Percentiles rank a stretch among this genome's conserved stretches.
phyloP scores from a whole-genome alignment of 2,113 vertebrate genomes.

The Delphinus delphis region DNA sequence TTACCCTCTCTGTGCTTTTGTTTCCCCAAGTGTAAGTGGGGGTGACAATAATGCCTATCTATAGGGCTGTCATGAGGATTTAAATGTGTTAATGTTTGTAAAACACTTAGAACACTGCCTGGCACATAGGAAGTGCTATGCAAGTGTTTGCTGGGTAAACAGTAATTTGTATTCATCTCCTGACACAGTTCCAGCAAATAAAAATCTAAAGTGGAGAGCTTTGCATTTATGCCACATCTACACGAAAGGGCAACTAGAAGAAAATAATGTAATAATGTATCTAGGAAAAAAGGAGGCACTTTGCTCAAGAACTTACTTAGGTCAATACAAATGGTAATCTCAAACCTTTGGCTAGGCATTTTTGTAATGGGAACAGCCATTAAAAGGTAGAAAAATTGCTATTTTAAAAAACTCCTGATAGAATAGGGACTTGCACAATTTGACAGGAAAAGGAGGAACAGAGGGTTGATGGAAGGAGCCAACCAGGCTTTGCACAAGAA shows the following conservation, averaged over 20 bases:
- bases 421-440: neutral
- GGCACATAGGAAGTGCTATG: constrained; percentile 44
- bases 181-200: constrained; percentile 51
- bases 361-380: neutral
- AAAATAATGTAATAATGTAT: constrained; percentile 50
- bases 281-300: neutral
- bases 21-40: neutral
- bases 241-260: constrained; percentile 35
- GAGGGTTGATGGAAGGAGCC: neutral
- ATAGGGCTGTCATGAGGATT: neutral
- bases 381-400: neutral
- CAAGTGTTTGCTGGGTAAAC: constrained; percentile 60
- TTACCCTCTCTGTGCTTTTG: neutral
- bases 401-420: neutral
- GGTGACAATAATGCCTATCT: neutral
- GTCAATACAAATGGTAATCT: constrained; percentile 47
- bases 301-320: constrained; percentile 66
- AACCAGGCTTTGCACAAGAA: neutral
- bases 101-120: constrained; percentile 51
- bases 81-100: constrained; percentile 42
- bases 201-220: constrained; percentile 47
- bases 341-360: neutral
- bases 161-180: constrained; percentile 65
- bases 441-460: neutral
- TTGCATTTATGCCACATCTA: constrained; percentile 37